A percentile compares a stretch with the other conserved stretches of the same genome.
Conservation (phyloP, 2,888 invertebrate species). For the Lordiphosa fenestrarum region DNA sequence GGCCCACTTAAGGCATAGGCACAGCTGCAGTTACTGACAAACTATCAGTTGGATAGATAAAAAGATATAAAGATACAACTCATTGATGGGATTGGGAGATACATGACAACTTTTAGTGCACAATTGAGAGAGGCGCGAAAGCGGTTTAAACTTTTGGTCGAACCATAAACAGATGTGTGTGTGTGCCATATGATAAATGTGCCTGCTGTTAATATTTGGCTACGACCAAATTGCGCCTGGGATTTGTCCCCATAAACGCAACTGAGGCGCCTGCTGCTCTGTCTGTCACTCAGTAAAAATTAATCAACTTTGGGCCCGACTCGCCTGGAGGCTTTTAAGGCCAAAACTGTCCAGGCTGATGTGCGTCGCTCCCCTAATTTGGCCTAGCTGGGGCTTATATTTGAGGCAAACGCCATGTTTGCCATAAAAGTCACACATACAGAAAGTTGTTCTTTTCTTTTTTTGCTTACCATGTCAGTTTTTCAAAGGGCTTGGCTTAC, state of each 20-base stretch:
- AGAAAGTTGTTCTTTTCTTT: no score
- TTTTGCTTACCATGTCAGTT: no score
- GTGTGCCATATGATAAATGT: slow-evolving; percentile 33
- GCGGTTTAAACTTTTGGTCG: slow-evolving; percentile 21
- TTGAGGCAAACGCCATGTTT: no score
- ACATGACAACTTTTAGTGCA: slow-evolving; percentile 28
- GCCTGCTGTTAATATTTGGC: slow-evolving; percentile 8
- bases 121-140: slow-evolving; percentile 17
- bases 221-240: slow-evolving; percentile 30
- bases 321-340: slow-evolving; percentile 1
- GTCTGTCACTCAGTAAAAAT: slow-evolving; percentile 56
- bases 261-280: slow-evolving; percentile 25
- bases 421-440: no score
- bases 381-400: no score
- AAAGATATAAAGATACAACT: not conserved
- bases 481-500: no score
- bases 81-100: slow-evolving; percentile 1
- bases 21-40: not conserved
- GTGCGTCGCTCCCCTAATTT: not conserved
- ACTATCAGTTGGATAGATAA: not conserved
- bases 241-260: slow-evolving; percentile 33
- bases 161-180: slow-evolving; percentile 24
- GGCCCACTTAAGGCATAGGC: slow-evolving; percentile 14
- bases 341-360: not conserved
- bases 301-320: slow-evolving; percentile 49